These are phyloP conservation scores for Bombus haemorrhoidalis DNA, from an alignment of 1,140 invertebrate species.

Conservation along the genomic window DNA sequence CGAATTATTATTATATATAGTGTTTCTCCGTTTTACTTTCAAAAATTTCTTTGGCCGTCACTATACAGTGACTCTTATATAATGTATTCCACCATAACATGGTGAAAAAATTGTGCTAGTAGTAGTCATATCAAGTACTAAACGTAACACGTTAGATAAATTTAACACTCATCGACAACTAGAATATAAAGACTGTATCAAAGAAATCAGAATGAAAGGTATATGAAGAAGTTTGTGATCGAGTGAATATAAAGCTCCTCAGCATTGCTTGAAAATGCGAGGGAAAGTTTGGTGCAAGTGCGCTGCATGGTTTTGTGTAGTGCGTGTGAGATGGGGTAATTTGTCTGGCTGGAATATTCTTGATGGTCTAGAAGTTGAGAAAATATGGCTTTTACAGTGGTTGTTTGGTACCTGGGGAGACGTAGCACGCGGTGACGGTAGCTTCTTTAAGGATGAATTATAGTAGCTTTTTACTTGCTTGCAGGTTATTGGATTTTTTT, in stretches of 20 bases:
- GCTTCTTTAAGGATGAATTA: background rate
- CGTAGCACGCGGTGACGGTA: background rate
- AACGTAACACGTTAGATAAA: too few species aligned
- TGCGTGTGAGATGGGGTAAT: background rate
- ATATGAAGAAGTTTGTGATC: background rate
- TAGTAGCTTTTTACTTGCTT: background rate
- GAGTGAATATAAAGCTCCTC: background rate
- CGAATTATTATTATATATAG: too few species aligned
- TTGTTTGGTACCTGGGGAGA: background rate
- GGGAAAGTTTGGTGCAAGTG: conserved; percentile 8
- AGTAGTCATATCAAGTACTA: too few species aligned
- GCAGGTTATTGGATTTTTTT: background rate
- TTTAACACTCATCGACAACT: too few species aligned
- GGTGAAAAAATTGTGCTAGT: too few species aligned
- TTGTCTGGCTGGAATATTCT: conserved; percentile 7
- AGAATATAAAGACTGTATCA: too few species aligned
- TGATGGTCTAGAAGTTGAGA: background rate
- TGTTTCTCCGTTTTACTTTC: too few species aligned
- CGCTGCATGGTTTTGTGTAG: background rate
- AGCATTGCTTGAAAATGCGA: background rate
- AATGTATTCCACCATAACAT: too few species aligned
- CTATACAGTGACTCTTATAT: too few species aligned
- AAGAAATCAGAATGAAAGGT: too few species aligned
- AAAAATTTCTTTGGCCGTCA: too few species aligned
- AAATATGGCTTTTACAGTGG: background rate